Evolutionary conservation across 2,113 vertebrate species (phyloP).

Genomic region (Menidia beryllina): DNA sequence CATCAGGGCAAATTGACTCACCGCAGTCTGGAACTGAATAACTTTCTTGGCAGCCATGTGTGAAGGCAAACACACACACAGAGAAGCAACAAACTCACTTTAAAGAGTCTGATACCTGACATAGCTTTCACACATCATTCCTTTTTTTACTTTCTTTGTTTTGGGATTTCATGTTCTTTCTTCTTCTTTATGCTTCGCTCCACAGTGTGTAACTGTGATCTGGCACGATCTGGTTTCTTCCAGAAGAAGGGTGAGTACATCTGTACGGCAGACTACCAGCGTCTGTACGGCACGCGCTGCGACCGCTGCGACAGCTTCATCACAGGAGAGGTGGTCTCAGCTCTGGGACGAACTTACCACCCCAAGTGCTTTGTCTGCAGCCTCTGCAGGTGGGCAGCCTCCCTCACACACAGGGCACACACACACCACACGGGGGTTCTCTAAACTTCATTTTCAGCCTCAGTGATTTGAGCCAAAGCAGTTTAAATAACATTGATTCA

Average conservation of each 20-base stretch:
- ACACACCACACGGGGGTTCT: neutral
- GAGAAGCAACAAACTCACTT: slow-evolving; percentile 7
- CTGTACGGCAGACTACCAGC: slow-evolving; percentile 97
- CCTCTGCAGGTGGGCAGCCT: slow-evolving; percentile 88
- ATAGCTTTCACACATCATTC: neutral
- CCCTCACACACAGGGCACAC: neutral
- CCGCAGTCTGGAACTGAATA: slow-evolving; percentile 51
- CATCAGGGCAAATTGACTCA: slow-evolving; percentile 67
- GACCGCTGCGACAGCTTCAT: slow-evolving; percentile 97
- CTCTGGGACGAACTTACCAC: slow-evolving; percentile 97
- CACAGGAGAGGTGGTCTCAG: slow-evolving; percentile 97
- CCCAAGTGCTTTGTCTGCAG: slow-evolving; percentile 99
- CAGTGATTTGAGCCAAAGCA: neutral
- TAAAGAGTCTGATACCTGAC: slow-evolving; percentile 7
- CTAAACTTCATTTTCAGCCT: neutral
- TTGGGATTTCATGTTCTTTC: neutral
- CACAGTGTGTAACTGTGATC: slow-evolving; percentile 94
- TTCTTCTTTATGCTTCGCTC: slow-evolving; percentile 39
- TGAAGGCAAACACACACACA: slow-evolving; percentile 43
- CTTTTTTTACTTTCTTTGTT: neutral
- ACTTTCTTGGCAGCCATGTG: slow-evolving; percentile 41
- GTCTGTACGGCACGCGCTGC: slow-evolving; percentile 95
- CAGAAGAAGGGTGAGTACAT: slow-evolving; percentile 99
- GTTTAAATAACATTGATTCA: neutral
- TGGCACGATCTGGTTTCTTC: slow-evolving; percentile 97